Percentiles rank a stretch among this genome's conserved stretches.
Conservation (phyloP, 2,113 vertebrate genomes). For the Hippocampus barbouri region DNA sequence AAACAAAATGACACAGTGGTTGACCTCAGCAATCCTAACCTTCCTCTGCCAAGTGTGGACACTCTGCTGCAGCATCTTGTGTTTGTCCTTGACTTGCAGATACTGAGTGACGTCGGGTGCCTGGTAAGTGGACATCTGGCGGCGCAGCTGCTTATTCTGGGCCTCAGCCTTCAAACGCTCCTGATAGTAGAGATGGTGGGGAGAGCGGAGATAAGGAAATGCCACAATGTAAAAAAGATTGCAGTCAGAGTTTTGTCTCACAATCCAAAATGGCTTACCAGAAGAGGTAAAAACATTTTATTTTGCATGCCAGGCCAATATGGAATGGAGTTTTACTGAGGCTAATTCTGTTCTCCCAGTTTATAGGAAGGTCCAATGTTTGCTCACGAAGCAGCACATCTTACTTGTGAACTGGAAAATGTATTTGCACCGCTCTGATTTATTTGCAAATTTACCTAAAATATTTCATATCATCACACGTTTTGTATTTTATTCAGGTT, state of each 20-base stretch:
- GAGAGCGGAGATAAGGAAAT: neutral
- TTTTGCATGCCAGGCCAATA: too few species aligned
- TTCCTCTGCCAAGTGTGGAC: constrained; percentile 48
- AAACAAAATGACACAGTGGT: neutral
- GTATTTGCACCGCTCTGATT: too few species aligned
- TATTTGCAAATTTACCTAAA: too few species aligned
- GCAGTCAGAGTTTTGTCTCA: neutral
- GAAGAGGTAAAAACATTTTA: too few species aligned
- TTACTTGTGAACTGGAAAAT: too few species aligned
- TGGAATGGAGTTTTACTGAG: too few species aligned
- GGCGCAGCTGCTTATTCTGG: constrained; percentile 31
- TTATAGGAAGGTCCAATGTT: too few species aligned
- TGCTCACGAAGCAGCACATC: too few species aligned
- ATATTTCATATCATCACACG: too few species aligned
- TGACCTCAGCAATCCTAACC: constrained; percentile 55
- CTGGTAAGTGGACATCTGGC: constrained; percentile 37
- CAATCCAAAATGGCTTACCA: neutral
- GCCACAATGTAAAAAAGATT: neutral
- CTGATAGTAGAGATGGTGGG: constrained; percentile 16
- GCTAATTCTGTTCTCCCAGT: too few species aligned
- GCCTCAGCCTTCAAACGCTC: constrained; percentile 32
- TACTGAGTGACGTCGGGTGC: constrained; percentile 39
- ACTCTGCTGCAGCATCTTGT: constrained; percentile 45
- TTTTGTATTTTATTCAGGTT: too few species aligned
- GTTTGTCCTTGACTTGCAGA: constrained; percentile 42